Percentiles rank a stretch among this genome's conserved stretches.
Evolutionary conservation across 2,113 vertebrate species (phyloP).

Genomic region (Genyomyrus donnyi): DNA sequence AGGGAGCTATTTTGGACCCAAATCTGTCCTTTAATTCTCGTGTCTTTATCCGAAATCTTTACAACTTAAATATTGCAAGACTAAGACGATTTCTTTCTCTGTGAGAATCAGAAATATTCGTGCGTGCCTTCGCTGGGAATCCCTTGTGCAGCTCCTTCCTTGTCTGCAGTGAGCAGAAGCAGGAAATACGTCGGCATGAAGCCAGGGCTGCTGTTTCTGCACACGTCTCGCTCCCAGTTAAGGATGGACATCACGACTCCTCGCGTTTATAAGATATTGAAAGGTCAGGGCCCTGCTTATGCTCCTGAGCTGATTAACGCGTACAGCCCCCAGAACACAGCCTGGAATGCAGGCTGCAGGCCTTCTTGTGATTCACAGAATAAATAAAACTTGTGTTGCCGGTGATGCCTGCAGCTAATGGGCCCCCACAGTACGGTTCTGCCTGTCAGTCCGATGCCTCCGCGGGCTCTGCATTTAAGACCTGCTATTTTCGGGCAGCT

Average conservation of each 20-base stretch:
- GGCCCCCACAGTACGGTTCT: neutral
- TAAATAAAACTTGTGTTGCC: neutral
- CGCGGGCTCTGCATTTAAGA: neutral
- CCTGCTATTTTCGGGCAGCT: neutral
- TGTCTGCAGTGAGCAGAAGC: neutral
- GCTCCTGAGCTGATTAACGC: neutral
- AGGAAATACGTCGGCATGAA: neutral
- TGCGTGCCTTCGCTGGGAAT: neutral
- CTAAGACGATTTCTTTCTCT: neutral
- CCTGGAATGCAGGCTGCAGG: neutral
- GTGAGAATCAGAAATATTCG: neutral
- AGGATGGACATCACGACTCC: neutral
- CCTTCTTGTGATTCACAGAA: neutral
- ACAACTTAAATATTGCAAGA: neutral
- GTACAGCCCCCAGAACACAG: neutral
- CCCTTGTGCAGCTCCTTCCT: too few species aligned
- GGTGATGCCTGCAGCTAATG: neutral
- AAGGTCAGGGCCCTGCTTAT: slow-evolving; percentile 8
- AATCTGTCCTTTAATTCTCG: neutral
- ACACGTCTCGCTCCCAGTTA: neutral
- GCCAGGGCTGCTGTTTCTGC: neutral
- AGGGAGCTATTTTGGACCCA: neutral
- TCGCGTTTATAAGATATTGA: neutral
- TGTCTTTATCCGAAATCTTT: neutral
- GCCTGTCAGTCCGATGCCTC: neutral